Evolutionary conservation across 92 coral and sea anemone genomes (phyloP).

Genomic region (Ricordea florida): DNA sequence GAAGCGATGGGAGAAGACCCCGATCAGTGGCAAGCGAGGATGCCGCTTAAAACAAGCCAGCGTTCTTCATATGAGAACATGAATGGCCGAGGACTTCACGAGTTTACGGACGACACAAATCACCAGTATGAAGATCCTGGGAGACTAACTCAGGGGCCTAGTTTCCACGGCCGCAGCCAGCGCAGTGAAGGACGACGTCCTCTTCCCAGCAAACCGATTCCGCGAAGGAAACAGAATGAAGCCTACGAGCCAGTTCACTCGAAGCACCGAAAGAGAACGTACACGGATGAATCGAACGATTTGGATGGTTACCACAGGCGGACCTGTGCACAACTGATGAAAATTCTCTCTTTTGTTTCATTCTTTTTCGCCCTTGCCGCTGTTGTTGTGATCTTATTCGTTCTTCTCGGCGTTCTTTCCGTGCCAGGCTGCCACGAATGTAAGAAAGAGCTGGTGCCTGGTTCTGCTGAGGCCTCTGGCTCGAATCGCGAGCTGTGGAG

Average conservation of each 20-base stretch:
- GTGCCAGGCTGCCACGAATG: conserved; percentile 49
- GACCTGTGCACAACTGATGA: conserved; percentile 30
- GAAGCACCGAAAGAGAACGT: conserved; percentile 39
- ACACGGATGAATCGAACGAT: conserved; percentile 50
- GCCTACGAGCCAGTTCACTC: conserved; percentile 56
- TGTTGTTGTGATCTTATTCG: conserved; percentile 20
- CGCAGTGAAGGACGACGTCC: conserved; percentile 23
- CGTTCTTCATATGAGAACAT: conserved; percentile 78
- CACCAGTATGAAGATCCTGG: conserved; percentile 87
- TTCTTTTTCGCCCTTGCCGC: conserved; percentile 45
- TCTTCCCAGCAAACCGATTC: conserved; percentile 31
- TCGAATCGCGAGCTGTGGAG: conserved; percentile 28
- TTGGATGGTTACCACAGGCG: conserved; percentile 19
- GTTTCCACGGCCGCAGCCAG: conserved; percentile 30
- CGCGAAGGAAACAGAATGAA: conserved; percentile 78
- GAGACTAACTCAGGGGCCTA: conserved; percentile 50
- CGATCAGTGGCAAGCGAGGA: conserved; percentile 13
- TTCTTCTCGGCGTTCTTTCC: conserved; percentile 32
- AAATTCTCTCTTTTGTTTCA: conserved; percentile 19
- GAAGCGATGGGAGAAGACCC: conserved; percentile 28
- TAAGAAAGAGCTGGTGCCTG: conserved; percentile 23
- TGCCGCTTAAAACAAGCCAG: conserved; percentile 39
- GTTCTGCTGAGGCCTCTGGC: conserved; percentile 7
- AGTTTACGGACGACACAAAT: conserved; percentile 15
- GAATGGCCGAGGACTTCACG: conserved; percentile 51